Conservation (phyloP, 2,888 invertebrate genomes). For the Acanthosepion pharaonis region DNA sequence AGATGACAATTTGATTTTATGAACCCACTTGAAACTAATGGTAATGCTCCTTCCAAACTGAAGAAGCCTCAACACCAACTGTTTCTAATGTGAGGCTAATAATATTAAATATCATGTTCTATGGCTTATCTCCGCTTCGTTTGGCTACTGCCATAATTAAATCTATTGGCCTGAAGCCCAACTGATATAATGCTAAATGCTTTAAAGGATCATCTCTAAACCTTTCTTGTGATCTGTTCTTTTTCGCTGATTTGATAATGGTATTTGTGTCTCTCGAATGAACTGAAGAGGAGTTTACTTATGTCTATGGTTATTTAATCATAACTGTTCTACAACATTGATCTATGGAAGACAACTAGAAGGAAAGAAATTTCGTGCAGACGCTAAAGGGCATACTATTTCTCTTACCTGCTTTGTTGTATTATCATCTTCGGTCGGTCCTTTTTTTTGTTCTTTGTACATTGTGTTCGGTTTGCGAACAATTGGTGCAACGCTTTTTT, state of each 20-base stretch:
- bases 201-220: not conserved
- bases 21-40: not conserved
- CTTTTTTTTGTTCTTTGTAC: slow-evolving; percentile 50
- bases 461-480: slow-evolving; percentile 33
- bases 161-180: not conserved
- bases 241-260: not conserved
- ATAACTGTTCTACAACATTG: not conserved
- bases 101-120: not conserved
- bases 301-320: not conserved
- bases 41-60: not conserved
- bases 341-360: not conserved
- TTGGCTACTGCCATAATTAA: not conserved
- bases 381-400: not conserved
- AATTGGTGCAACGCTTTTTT: slow-evolving; percentile 38
- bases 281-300: not conserved
- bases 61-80: not conserved
- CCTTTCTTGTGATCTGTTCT: not conserved
- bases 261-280: not conserved
- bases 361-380: too few relatives aligned
- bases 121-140: not conserved
- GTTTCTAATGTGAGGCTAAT: not conserved
- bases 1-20: not conserved
- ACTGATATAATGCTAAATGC: not conserved
- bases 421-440: slow-evolving; percentile 52
- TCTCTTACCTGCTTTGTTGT: slow-evolving; percentile 54